Evolutionary conservation across 2,888 invertebrate species (phyloP), one percentile per base, ranked within the genome.

Genomic region (Cyaniris semiargus): DNA sequence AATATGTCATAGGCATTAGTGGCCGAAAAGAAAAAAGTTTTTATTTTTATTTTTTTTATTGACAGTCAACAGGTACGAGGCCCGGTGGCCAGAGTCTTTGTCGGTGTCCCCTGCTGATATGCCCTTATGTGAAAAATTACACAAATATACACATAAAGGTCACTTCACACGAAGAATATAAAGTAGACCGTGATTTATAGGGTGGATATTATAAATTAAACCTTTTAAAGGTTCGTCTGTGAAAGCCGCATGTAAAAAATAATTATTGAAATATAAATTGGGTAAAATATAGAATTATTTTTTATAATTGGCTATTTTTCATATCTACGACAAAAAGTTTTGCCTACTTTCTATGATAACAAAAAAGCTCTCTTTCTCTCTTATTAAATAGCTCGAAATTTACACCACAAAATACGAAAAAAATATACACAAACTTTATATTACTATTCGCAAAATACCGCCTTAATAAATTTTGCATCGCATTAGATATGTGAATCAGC

Each of bases 91-190:
- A 80, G 88, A 89, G 87, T 82, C 92, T 92, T 92, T 92, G 92
- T 90, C 92, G 93, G 92, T 85, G 86, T 88, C 90, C 90, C 92
- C 92, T 86, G 90, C 84, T 81, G 91, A 80, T 84, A 86, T 86
- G 82, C 84, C 84, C 87, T 87, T 86, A 90, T 83, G 86, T 90
- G 91, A 92, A 90, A 91, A 91, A 91, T 90, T 87, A 85, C 86
- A 83, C 83, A 82, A 85, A 81, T 81, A 82, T 81, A 81, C 79
- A 79, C 80, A 80, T 78, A 82, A 80, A 78, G 78, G 77, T 76
- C 70, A 76, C 66, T 76, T 79, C 76, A 74, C 76, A 75, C 44
- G 44, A 76, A 76, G 5, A 1, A 44, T 21, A 38, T 27, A 56
- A 76, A 76, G 21, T 72, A 58, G n/a, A 56, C 10, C 27, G 6